These are phyloP conservation scores for Griposia aprilina DNA, from an alignment of 2,888 invertebrate species.

Conservation along the genomic window DNA sequence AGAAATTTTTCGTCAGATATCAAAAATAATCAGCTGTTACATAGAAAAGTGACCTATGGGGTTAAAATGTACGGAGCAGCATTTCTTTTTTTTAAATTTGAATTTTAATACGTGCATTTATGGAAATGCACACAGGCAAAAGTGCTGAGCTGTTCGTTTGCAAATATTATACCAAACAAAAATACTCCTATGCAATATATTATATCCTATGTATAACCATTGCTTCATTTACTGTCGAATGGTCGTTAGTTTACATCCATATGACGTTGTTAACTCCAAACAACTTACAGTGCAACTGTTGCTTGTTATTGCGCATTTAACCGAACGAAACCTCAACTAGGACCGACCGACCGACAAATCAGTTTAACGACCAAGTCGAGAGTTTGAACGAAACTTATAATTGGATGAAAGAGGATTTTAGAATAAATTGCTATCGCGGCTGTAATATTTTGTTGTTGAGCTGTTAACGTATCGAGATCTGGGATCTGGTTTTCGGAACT, in stretches of 20 bases:
- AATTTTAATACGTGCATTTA: too few species aligned
- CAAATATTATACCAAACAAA: too few species aligned
- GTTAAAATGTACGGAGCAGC: too few species aligned
- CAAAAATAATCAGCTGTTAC: too few species aligned
- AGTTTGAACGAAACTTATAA: slow-evolving; percentile 59
- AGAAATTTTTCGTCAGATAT: too few species aligned
- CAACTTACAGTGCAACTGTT: slow-evolving; percentile 10
- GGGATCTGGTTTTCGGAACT: not conserved
- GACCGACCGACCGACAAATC: slow-evolving; percentile 49
- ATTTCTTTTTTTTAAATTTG: too few species aligned
- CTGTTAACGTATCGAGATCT: slow-evolving; percentile 5
- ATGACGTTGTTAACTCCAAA: not conserved
- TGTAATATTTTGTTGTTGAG: slow-evolving; percentile 38
- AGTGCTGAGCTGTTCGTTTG: too few species aligned
- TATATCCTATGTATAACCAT: too few species aligned
- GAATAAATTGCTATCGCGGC: slow-evolving; percentile 54
- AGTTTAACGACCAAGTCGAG: slow-evolving; percentile 51
- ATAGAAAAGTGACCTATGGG: too few species aligned
- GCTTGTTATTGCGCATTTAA: slow-evolving; percentile 52
- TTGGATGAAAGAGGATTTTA: slow-evolving; percentile 55
- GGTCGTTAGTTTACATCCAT: not conserved
- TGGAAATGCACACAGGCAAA: too few species aligned
- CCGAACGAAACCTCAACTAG: slow-evolving; percentile 45
- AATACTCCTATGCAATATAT: too few species aligned
- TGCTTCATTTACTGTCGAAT: too few species aligned